Base-by-base conservation (phyloP, 2,888 invertebrate species). In the Rhingia campestris region DNA sequence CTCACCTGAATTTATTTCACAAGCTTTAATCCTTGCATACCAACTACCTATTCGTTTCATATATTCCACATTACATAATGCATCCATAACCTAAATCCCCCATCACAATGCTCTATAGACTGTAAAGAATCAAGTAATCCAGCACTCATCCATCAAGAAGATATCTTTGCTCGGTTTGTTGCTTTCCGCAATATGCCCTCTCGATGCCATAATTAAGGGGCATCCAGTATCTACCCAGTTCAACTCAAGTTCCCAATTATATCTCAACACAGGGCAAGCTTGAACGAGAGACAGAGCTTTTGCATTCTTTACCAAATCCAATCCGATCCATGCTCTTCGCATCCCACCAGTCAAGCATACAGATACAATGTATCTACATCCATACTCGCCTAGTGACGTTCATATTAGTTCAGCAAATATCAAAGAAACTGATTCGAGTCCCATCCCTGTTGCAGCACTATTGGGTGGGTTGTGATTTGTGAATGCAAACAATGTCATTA, bases 401-500 rank as follows among this genome's bases (percentile, higher is more conserved):
- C 37, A 37, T 35, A 22, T 63, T 49, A 47, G 14, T 12, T 2
- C 37, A 37, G 14, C 4, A 12, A 22, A 35, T 47, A 45, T 33
- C 33, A 32, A 41, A 59, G 45, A 7, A 47, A 6, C 63, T 12
- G 30, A 49, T 9, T 39, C 49, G 35, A 5, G 37, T 54, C 14
- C 14, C 32, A 33, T 54, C 2, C 14, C 14, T 14, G 14, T 54
- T 54, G 45, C 43, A 41, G 6, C 14, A 43, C n/a, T 22, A 39
- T 56, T 37, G 45, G 35, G 9, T 5, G 7, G 6, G 7, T 47
- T 45, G 9, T 5, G 4, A 5, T 7, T 47, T 45, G n/a, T 49
- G 32, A 59, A 39, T 49, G 49, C 49, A 70, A 70, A 70, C 58
- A 70, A 70, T 70, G 41, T 32, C 58, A 49, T 58, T 58, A 10